These are phyloP conservation scores for Podotricha telesiphe DNA, from an alignment of 2,888 invertebrate genomes.

Conservation along the genomic window DNA sequence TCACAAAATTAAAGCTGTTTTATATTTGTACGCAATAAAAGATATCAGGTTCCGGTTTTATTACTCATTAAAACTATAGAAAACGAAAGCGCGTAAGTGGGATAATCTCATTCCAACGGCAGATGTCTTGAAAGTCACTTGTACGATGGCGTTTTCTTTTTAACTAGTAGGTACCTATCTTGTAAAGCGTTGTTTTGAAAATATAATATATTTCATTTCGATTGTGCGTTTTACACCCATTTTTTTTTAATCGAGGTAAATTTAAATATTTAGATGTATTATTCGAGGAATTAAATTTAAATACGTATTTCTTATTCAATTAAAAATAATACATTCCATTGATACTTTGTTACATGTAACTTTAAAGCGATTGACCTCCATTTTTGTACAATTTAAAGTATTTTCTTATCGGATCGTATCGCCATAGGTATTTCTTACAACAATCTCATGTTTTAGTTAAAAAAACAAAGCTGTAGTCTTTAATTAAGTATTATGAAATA, in stretches of 20 bases:
- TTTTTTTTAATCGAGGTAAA: neutral
- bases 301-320: no score
- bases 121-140: conserved; percentile 34
- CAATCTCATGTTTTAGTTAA: conserved; percentile 4
- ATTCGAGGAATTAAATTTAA: no score
- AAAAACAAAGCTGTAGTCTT: neutral
- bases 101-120: conserved; percentile 29
- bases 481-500: conserved; percentile 2
- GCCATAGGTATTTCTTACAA: neutral
- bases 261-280: no score
- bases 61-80: conserved; percentile 29
- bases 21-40: conserved; percentile 27
- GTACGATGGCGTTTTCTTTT: conserved; percentile 25
- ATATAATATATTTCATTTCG: no score
- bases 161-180: no score
- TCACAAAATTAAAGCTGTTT: conserved; percentile 20
- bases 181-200: conserved; percentile 21
- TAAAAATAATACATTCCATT: neutral
- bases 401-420: conserved; percentile 10
- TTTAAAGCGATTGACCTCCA: conserved; percentile 3
- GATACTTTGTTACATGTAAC: conserved; percentile 4
- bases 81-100: conserved; percentile 27
- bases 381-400: conserved; percentile 6
- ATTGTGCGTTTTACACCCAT: conserved; percentile 16
- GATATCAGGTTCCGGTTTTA: conserved; percentile 25